Evolutionary conservation across 2,113 vertebrate genomes (phyloP), one percentile per base, ranked within the genome.

Genomic region (Madoqua kirkii): DNA sequence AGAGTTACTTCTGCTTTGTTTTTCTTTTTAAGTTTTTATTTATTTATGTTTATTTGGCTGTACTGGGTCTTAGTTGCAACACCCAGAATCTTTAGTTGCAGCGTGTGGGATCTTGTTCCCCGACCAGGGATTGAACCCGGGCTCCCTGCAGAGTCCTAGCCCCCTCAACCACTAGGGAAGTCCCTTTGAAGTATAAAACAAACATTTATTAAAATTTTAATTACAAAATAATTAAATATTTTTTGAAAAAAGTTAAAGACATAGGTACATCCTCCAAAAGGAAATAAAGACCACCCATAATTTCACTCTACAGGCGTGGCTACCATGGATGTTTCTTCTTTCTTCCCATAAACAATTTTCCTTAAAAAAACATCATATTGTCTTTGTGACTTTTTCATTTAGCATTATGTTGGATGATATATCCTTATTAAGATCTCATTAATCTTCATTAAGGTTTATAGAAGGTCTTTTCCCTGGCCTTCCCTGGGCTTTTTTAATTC

Each of bases 371-470:
- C 36, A 45, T 60, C n/a, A 8, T 48, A 9, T 43, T 55, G 36
- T 71, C 43, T 85, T 92, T 88, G 50, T 94, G 86, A 83, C 50
- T 15, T 97, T 93, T 94, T 55, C 33, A 76, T 54, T 91, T 89
- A 64, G 33, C 8, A 7, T 23, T 83, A 10, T 88, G 7, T 57
- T 19, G 76, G 54, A 14, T 71, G 27, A 6, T 93, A 40, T 33
- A 7, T 83, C 81, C 94, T 94, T 54, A 71, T 67, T 60, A 92
- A 95, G 64, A 82, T 36, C 57, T 82, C 79, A 29, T 64, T 64
- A 3, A 78, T 94, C 81, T 79, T 93, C 12, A 89, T 60, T n/a
- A 79, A 45, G 55, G 79, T 78, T 91, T 95, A 21, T 62, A n/a
- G 48, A 82, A 48, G 71, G 36, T 55, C 78, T 78, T 76, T 88